Evolutionary conservation across 2,113 vertebrate species (phyloP), one percentile per base, ranked within the genome.

Genomic region (Nyctereutes procyonoides): DNA sequence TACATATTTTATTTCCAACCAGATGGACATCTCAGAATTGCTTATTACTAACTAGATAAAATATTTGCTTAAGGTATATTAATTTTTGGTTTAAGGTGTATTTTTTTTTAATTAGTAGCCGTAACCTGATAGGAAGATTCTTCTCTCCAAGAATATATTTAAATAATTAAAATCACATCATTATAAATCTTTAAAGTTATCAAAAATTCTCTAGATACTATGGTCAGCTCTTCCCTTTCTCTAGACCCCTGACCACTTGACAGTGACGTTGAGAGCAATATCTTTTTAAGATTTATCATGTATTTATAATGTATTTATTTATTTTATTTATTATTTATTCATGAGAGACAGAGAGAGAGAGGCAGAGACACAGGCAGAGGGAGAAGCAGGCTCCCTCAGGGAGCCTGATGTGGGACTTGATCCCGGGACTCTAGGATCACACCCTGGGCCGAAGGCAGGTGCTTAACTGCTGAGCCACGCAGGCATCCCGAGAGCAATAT

Each of bases 1-100:
- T 71, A 11, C 0, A 0, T 38, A n/a, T 67, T 15, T 89, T 73
- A 15, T 63, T 28, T 73, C 11, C 84, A 93, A 81, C 93, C 83
- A 97, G 96, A 5, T 84, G 69, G 38, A 74, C 53, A 88, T 10
- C 20, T 97, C 77, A 94, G 28, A 98, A 97, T 93, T 93, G 26
- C 35, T 88, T 63, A 53, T 71, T 73, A 95, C 94, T 69, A 92
- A 95, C 94, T 69, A 92, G 10, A 95, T 53, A 93, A 97, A 96
- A 93, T 82, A 76, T 95, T 98, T 98, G 73, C 17, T 88, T 84
- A 84, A 88, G 20, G 26, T 84, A 28, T 17, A 32, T n/a, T 93
- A 86, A 93, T 67, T 87, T 97, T 91, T 69, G 65, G 55, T 38
- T 91, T 92, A 56, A 32, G 67, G 16, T 97, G 35, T 51, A 28